Evolutionary conservation across 2,888 invertebrate genomes (phyloP), one percentile per base, ranked within the genome.

Genomic region (Drosophila formosana): DNA sequence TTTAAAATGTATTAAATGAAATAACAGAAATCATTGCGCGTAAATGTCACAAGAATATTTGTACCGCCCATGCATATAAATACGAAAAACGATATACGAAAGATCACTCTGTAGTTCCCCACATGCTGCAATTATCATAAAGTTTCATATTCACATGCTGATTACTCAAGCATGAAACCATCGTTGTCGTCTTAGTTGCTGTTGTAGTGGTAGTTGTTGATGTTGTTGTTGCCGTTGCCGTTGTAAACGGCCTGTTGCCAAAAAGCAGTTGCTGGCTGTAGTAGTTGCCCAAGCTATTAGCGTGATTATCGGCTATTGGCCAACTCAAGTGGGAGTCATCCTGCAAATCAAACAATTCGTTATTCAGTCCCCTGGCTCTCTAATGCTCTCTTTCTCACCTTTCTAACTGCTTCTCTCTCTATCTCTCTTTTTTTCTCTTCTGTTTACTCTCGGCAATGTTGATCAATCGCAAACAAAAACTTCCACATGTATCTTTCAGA

Each of bases 401-500:
- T 50, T 9, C 32, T 37, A 37, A 32, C 47, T 47, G 8, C 28
- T 28, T 28, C 9, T 9, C 18, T 25, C n/a, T 30, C 6, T 55
- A 28, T 28, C 34, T 57, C 3, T 56, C 8, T 39, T 6, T 39
- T 6, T 39, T 13, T 32, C 28, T 11, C 26, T 13, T 26, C 30
- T 39, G 51, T 61, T 25, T 39, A 71, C 66, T 60, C 46, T 47
- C 60, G 70, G 82, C 70, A 69, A 66, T 84, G 71, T 57, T 80
- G 80, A 75, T 75, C 72, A 66, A 82, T 52, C 52, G 77, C 78
- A 84, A 83, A 76, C 74, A 37, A 37, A 37, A 71, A 63, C 61
- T 80, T 82, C 67, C 77, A 70, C 57, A 81, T 83, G 53, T 80
- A 76, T 81, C 66, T 89, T 88, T 79, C 84, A 89, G 89, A 89